phyloP scores from a whole-genome alignment of 2,113 vertebrate species.

The Spheniscus mendiculus region DNA sequence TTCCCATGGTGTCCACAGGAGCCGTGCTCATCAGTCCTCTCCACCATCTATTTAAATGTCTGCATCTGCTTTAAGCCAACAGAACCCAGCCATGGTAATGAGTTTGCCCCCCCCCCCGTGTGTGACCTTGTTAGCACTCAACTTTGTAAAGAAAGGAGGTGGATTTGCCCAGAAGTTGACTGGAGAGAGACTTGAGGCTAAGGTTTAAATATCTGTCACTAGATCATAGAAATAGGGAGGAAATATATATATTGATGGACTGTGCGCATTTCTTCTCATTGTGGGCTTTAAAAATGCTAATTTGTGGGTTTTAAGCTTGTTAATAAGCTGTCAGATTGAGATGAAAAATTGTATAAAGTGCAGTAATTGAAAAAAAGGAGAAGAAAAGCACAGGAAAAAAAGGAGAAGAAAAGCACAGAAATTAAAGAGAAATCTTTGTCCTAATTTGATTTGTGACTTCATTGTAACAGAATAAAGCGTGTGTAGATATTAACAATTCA shows the following conservation, averaged over 20 bases:
- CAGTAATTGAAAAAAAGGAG: constrained; percentile 33
- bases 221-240: not conserved
- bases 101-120: constrained; percentile 22
- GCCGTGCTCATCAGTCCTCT: not conserved
- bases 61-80: constrained; percentile 21
- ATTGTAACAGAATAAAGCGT: constrained; percentile 43
- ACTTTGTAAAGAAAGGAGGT: not conserved
- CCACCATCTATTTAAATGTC: constrained; percentile 13
- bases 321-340: constrained; percentile 42
- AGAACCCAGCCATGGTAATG: constrained; percentile 44
- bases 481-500: constrained; percentile 48
- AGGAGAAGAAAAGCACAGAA: constrained; percentile 18
- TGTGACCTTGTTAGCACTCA: not conserved
- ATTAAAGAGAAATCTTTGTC: constrained; percentile 46
- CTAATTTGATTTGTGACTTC: constrained; percentile 58
- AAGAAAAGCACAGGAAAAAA: constrained; percentile 39
- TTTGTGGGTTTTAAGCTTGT: constrained; percentile 31
- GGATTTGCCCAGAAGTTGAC: constrained; percentile 22
- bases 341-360: constrained; percentile 21
- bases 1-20: not conserved
- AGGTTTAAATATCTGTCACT: constrained; percentile 12
- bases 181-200: not conserved
- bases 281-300: not conserved
- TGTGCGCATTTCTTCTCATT: not conserved
- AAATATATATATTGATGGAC: not conserved